Evolutionary conservation across 2,113 vertebrate species (phyloP).

Genomic region (Puntigrus tetrazona): DNA sequence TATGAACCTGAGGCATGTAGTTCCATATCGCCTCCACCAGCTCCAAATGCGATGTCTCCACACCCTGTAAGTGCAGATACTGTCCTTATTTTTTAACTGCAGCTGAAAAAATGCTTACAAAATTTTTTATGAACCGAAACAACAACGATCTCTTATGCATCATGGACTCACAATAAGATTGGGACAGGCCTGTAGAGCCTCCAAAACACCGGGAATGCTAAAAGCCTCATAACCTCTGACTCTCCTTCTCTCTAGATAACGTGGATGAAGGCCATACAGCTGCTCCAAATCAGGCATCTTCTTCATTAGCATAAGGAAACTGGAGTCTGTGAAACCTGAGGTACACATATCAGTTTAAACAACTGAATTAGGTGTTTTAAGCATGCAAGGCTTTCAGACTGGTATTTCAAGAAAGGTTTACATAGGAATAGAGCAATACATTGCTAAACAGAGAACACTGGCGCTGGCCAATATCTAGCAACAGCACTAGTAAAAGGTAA

Average conservation of each 20-base stretch:
- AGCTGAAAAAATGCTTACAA: neutral
- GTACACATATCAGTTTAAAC: neutral
- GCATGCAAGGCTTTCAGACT: no score
- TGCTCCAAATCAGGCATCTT: constrained; percentile 99
- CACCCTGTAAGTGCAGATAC: constrained; percentile 77
- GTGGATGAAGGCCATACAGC: constrained; percentile 95
- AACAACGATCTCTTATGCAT: neutral
- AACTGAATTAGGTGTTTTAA: no score
- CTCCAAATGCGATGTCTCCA: constrained; percentile 97
- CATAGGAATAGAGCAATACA: no score
- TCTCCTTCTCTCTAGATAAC: constrained; percentile 92
- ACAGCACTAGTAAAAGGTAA: no score
- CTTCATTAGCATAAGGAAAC: constrained; percentile 92
- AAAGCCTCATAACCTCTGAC: constrained; percentile 95
- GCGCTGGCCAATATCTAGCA: no score
- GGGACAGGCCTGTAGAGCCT: constrained; percentile 94
- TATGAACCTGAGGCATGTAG: constrained; percentile 99
- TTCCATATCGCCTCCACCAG: constrained; percentile 99
- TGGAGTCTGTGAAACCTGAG: constrained; percentile 94
- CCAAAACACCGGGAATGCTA: constrained; percentile 96
- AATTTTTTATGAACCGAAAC: neutral
- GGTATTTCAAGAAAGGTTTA: no score
- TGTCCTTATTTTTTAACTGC: neutral
- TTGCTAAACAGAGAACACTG: no score
- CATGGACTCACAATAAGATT: constrained; percentile 87